Percentiles rank a stretch among this genome's conserved stretches.
Conservation (phyloP, 2,888 invertebrate species). For the Tricholauxania praeusta region DNA sequence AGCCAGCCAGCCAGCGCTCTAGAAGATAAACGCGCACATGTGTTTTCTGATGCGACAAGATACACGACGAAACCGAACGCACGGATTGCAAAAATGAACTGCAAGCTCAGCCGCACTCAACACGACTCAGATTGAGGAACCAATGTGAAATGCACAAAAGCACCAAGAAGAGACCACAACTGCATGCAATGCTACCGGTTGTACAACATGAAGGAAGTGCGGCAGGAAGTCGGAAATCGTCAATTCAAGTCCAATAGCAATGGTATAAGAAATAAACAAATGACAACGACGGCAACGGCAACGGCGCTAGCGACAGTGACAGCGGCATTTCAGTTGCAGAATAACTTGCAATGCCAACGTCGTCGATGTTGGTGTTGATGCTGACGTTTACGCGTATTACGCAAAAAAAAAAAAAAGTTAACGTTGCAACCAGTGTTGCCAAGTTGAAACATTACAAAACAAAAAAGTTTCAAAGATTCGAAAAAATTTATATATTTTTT, state of each 20-base stretch:
- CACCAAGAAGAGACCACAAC: not conserved
- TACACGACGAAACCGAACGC: constrained; percentile 33
- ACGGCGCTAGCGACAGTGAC: not conserved
- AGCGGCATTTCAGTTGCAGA: no score
- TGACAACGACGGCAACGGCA: constrained; percentile 1
- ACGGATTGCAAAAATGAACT: constrained; percentile 53
- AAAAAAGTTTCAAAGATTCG: no score
- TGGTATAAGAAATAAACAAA: not conserved
- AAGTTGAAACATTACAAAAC: no score
- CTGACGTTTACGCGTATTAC: no score
- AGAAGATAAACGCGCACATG: constrained; percentile 18
- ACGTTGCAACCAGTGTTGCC: no score
- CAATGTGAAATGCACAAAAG: constrained; percentile 59
- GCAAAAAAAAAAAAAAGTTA: no score
- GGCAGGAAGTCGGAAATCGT: constrained; percentile 1
- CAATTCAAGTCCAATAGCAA: constrained; percentile 16
- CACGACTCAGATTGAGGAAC: constrained; percentile 59
- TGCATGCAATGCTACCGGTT: not conserved
- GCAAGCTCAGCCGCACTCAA: constrained; percentile 58
- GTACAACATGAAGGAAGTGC: not conserved
- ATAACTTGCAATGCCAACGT: no score
- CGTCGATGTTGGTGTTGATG: no score
- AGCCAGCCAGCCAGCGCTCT: not conserved
- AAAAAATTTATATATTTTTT: no score
- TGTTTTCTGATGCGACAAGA: not conserved